phyloP scores from a whole-genome alignment of 1,140 invertebrate genomes.

The Mactra quadrangularis region DNA sequence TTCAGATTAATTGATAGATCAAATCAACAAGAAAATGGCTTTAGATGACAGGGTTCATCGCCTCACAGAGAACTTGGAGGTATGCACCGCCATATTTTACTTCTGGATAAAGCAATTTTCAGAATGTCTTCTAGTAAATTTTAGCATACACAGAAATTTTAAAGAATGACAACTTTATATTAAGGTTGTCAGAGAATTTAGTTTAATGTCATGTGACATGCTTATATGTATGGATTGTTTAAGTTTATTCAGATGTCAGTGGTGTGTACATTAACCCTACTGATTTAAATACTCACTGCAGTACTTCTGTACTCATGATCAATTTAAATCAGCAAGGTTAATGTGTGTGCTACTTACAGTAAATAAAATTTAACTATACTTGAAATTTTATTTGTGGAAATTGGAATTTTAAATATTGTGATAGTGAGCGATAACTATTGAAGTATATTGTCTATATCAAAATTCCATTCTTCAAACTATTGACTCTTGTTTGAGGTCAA shows the following conservation, averaged over 20 bases:
- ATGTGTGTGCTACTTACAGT: too few relatives aligned
- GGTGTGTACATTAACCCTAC: too few relatives aligned
- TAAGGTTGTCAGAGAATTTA: not conserved
- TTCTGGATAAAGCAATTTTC: not conserved
- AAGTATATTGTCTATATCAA: not conserved
- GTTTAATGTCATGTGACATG: not conserved
- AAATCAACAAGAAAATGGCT: slow-evolving; percentile 15
- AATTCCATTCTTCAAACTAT: not conserved
- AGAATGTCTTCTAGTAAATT: not conserved
- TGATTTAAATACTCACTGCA: too few relatives aligned
- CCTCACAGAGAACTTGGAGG: slow-evolving; percentile 68
- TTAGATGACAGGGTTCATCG: slow-evolving; percentile 70
- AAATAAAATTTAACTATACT: too few relatives aligned
- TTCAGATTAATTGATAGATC: not conserved
- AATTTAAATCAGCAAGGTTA: not conserved
- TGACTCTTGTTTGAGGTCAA: too few relatives aligned
- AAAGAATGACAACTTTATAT: not conserved
- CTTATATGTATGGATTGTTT: not conserved
- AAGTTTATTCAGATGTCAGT: too few relatives aligned
- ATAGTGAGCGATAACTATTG: not conserved
- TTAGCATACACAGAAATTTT: not conserved
- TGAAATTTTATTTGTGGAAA: not conserved
- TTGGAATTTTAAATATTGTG: not conserved
- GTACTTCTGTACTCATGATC: too few relatives aligned
- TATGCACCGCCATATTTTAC: not conserved